Evolutionary conservation across 1,140 invertebrate species (phyloP).

Genomic region (Diorhabda carinulata): DNA sequence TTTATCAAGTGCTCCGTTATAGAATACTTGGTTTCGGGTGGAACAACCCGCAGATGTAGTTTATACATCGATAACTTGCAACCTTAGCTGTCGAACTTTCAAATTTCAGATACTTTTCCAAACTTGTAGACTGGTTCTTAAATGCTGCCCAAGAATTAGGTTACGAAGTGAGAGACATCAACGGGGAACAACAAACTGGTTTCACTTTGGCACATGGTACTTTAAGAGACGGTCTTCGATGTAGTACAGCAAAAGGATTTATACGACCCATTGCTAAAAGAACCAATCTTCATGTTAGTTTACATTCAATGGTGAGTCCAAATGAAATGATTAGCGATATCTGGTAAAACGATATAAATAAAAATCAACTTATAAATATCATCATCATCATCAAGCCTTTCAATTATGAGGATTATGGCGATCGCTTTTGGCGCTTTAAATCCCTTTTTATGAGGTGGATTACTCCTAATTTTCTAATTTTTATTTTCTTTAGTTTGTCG

Average conservation of each 20-base stretch:
- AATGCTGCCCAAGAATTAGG: constrained; percentile 66
- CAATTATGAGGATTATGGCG: too few relatives aligned
- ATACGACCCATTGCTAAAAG: constrained; percentile 65
- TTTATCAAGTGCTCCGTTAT: not conserved
- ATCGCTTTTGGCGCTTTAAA: too few relatives aligned
- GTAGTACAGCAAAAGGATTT: constrained; percentile 79
- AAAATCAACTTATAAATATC: too few relatives aligned
- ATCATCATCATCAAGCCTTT: too few relatives aligned
- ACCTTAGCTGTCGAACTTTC: not conserved
- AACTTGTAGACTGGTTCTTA: constrained; percentile 62
- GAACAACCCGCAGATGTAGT: too few relatives aligned
- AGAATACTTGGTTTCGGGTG: too few relatives aligned
- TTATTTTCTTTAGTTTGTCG: too few relatives aligned
- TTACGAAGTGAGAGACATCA: constrained; percentile 67
- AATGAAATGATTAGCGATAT: too few relatives aligned
- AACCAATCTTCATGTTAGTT: constrained; percentile 68
- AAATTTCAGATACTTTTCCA: constrained; percentile 53
- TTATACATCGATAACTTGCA: not conserved
- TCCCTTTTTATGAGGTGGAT: too few relatives aligned
- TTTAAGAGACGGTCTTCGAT: constrained; percentile 73
- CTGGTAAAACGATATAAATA: too few relatives aligned
- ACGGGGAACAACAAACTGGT: constrained; percentile 70
- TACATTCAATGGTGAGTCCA: constrained; percentile 54
- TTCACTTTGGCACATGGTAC: constrained; percentile 72
- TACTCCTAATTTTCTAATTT: too few relatives aligned